A percentile compares a stretch with the other conserved stretches of the same genome.
These are phyloP conservation scores for Callipepla californica DNA, from an alignment of 2,113 vertebrate genomes.

Conservation along the genomic window DNA sequence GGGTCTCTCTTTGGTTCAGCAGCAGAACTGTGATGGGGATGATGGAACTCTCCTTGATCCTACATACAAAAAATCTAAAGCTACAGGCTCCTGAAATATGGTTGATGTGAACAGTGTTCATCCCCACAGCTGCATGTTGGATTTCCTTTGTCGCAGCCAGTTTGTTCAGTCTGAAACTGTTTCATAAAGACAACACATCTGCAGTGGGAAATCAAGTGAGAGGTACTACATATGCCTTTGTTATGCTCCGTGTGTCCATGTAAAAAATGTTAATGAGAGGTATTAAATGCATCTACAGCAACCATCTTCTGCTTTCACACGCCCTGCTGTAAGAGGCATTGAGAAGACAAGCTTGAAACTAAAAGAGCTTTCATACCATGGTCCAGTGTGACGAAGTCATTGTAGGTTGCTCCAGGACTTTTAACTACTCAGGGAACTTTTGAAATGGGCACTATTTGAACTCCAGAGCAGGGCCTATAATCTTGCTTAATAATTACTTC, in stretches of 20 bases:
- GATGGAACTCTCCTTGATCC: neutral
- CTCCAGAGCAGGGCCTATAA: conserved; percentile 49
- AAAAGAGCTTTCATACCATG: conserved; percentile 38
- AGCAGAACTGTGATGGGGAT: neutral
- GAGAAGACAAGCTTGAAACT: neutral
- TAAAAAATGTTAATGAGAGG: conserved; percentile 9
- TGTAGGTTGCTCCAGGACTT: conserved; percentile 34
- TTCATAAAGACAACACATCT: neutral
- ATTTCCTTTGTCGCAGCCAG: conserved; percentile 23
- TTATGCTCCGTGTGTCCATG: neutral
- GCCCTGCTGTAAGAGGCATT: neutral
- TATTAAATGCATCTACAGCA: conserved; percentile 30
- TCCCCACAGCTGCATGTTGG: neutral
- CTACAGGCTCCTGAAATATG: neutral
- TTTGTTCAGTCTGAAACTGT: neutral
- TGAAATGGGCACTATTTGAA: conserved; percentile 55
- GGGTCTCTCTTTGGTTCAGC: conserved; percentile 16
- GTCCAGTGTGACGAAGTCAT: conserved; percentile 27
- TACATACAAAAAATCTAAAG: neutral
- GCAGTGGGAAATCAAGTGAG: neutral
- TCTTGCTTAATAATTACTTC: conserved; percentile 64
- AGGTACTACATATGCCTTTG: neutral
- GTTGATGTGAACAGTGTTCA: conserved; percentile 9
- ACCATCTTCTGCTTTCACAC: conserved; percentile 19
- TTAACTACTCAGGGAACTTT: conserved; percentile 48